A percentile compares a stretch with the other conserved stretches of the same genome.
These are phyloP conservation scores for Thysanoteuthis rhombus DNA, from an alignment of 2,888 invertebrate genomes.

Conservation along the genomic window DNA sequence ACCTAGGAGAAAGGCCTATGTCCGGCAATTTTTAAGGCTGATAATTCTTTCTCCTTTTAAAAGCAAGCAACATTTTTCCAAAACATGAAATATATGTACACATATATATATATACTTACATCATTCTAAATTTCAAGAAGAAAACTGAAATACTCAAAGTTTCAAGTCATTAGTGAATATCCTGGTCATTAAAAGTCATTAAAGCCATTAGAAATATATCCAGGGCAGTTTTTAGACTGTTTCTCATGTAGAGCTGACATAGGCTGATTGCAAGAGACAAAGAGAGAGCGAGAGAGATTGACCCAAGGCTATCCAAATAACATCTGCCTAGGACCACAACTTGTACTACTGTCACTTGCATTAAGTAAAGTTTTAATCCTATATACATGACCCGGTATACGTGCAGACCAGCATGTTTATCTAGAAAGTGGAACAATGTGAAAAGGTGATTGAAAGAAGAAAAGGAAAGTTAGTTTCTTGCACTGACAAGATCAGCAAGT, in stretches of 20 bases:
- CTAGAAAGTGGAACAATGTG: background rate
- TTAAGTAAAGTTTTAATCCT: background rate
- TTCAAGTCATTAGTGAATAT: background rate
- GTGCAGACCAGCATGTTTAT: background rate
- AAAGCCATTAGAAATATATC: background rate
- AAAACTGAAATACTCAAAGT: background rate
- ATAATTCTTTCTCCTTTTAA: no score
- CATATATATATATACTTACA: background rate
- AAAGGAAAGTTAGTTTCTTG: background rate
- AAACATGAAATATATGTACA: background rate
- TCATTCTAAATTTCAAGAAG: background rate
- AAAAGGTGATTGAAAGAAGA: background rate
- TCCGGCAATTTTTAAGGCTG: no score
- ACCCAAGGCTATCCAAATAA: background rate
- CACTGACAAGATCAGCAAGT: background rate
- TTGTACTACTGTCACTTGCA: background rate
- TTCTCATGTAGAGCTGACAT: background rate
- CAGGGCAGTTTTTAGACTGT: background rate
- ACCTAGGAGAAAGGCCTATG: no score
- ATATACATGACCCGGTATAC: background rate
- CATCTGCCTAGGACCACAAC: background rate
- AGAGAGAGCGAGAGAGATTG: background rate
- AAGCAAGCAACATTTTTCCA: background rate
- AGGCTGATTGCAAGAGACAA: background rate
- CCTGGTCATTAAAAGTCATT: no score